A percentile compares a stretch with the other conserved stretches of the same genome.
phyloP scores from a whole-genome alignment of 2,113 vertebrate species.

The Pterophyllum scalare region DNA sequence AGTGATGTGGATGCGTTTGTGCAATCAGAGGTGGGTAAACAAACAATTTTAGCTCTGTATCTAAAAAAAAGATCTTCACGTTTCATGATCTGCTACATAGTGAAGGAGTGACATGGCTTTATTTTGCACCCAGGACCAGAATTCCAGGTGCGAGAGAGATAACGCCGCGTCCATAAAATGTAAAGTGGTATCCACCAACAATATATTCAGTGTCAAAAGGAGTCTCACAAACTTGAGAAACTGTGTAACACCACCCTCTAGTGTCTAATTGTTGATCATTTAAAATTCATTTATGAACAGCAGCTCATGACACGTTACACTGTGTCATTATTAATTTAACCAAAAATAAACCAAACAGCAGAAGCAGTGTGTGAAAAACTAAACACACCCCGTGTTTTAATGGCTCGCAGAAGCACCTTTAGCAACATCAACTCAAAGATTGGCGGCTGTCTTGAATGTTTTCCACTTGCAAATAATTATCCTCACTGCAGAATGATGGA shows the following conservation, averaged over 20 bases:
- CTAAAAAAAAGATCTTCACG: background rate
- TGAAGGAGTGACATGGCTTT: background rate
- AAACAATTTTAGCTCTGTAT: slow-evolving; percentile 32
- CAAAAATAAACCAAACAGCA: background rate
- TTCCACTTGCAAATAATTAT: too few relatives aligned
- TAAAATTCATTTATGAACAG: background rate
- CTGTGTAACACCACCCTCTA: slow-evolving; percentile 65
- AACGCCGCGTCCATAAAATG: background rate
- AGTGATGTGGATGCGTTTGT: slow-evolving; percentile 28
- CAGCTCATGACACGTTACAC: too few relatives aligned
- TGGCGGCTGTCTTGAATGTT: too few relatives aligned
- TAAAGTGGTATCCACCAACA: background rate
- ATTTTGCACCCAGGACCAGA: slow-evolving; percentile 3
- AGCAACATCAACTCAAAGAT: too few relatives aligned
- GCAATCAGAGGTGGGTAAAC: slow-evolving; percentile 52
- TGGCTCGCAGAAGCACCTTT: too few relatives aligned
- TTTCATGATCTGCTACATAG: background rate
- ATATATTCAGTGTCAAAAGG: background rate
- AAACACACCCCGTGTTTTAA: too few relatives aligned
- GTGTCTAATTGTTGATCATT: background rate
- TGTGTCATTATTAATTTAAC: too few relatives aligned
- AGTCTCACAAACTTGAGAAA: background rate
- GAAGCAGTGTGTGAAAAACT: too few relatives aligned
- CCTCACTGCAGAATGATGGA: too few relatives aligned
- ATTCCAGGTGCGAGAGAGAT: background rate